Conservation (phyloP, 2,888 invertebrate genomes). For the Teleiodes luculella region DNA sequence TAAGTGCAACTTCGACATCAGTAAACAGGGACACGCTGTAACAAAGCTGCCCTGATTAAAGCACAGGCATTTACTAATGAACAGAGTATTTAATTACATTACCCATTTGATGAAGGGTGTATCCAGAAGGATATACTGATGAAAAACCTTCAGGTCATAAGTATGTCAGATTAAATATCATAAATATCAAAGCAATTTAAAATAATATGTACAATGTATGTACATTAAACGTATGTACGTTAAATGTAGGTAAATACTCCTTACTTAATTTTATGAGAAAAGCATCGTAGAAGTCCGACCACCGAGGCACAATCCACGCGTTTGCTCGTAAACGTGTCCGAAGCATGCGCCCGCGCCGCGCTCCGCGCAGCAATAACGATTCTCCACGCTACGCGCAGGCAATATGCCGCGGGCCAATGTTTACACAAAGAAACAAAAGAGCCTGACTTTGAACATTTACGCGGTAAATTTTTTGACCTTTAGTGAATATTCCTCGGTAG, state of each 20-base stretch:
- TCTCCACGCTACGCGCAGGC: conserved; percentile 41
- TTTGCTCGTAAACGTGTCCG: conserved; percentile 40
- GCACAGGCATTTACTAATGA: too few relatives aligned
- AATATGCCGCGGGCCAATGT: conserved; percentile 30
- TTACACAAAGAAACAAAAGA: conserved; percentile 36
- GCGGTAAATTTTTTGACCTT: conserved; percentile 1
- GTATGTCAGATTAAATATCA: too few relatives aligned
- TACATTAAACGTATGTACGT: too few relatives aligned
- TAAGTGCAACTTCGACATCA: background rate
- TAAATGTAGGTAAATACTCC: too few relatives aligned
- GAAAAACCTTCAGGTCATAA: too few relatives aligned
- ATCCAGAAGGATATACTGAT: too few relatives aligned
- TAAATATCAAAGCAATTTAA: too few relatives aligned
- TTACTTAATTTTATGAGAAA: conserved; percentile 41
- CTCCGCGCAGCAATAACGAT: conserved; percentile 60
- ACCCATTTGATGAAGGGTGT: too few relatives aligned
- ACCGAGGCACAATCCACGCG: conserved; percentile 35
- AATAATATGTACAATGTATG: background rate
- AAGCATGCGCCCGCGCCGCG: conserved; percentile 32
- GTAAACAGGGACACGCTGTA: background rate
- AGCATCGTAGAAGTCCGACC: conserved; percentile 43
- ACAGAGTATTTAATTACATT: too few relatives aligned
- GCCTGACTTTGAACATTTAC: conserved; percentile 18
- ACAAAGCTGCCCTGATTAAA: background rate
- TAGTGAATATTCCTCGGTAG: background rate